phyloP scores from a whole-genome alignment of 2,113 vertebrate genomes.

The Pseudonaja textilis region DNA sequence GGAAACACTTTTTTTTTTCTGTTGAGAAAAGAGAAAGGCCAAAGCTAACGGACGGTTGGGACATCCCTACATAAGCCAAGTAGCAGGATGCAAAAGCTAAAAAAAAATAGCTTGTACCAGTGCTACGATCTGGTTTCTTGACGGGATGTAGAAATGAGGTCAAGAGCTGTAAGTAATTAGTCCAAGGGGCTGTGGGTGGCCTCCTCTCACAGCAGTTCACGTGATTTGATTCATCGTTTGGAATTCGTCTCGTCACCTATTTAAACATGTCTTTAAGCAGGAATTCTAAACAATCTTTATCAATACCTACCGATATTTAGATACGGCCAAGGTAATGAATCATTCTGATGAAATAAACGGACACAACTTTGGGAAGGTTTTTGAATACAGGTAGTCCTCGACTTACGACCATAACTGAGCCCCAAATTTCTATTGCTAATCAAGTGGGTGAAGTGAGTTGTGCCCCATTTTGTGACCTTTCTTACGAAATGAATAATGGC shows the following conservation, averaged over 20 bases:
- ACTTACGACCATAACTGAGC: too few species aligned
- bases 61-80: background rate
- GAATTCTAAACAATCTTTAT: background rate
- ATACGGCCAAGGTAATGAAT: background rate
- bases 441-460: too few species aligned
- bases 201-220: background rate
- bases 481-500: too few species aligned
- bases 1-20: background rate
- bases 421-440: too few species aligned
- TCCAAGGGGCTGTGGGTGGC: background rate
- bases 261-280: background rate
- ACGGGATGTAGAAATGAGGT: background rate
- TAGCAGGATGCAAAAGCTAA: background rate
- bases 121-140: background rate
- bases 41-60: background rate
- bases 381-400: background rate
- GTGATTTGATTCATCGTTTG: background rate
- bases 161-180: background rate
- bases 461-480: too few species aligned
- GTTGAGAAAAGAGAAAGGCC: background rate
- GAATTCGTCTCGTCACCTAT: background rate
- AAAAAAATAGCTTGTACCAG: background rate
- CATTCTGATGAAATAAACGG: background rate
- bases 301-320: background rate
- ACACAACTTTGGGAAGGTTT: background rate